Base-by-base conservation (phyloP, 2,888 invertebrate species). In the Euphydryas editha region DNA sequence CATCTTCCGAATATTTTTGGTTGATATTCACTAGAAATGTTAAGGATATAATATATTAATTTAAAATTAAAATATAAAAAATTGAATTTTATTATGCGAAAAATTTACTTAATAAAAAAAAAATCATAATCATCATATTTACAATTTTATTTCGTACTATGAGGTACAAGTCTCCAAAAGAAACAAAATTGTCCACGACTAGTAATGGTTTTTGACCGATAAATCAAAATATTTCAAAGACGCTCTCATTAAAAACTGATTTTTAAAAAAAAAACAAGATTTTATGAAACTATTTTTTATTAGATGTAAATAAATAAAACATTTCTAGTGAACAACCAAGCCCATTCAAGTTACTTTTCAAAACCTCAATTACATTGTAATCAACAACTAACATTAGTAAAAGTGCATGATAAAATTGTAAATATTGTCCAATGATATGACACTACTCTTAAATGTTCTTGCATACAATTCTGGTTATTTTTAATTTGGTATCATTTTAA, bases 301-400 rank as follows among this genome's bases (percentile, higher is more conserved):
- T 13, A 39, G 2, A 39, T 39, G 2, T 36, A 36, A 7, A 36
- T 7, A 7, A 36, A 39, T 2, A 5, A 39, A 39, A 11, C 17
- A 54, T 17, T 13, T 36, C 8, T 18, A 54, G 30, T 36, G 54
- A 30, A 54, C 17, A 54, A 17, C 17, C 5, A 54, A 10, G 17
- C n/a, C 8, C 39, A 20, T 8, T 7, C 36, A 39, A 54, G 5
- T n/a, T 20, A 36, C 30, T 36, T 36, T 54, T 36, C 54, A 15
- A 36, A 36, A 8, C 54, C 17, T 11, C 36, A 30, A 54, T 54
- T 36, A 18, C n/a, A 57, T 57, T 42, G 68, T 72, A 62, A 62
- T 59, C 64, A 66, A 69, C 56, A 63, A 59, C 64, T 68, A 70
- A 77, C 73, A 69, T 73, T 68, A 74, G 70, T 54, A 73, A 74